These are phyloP conservation scores for Orthosia cruda DNA, from an alignment of 2,888 invertebrate genomes.

Conservation along the genomic window DNA sequence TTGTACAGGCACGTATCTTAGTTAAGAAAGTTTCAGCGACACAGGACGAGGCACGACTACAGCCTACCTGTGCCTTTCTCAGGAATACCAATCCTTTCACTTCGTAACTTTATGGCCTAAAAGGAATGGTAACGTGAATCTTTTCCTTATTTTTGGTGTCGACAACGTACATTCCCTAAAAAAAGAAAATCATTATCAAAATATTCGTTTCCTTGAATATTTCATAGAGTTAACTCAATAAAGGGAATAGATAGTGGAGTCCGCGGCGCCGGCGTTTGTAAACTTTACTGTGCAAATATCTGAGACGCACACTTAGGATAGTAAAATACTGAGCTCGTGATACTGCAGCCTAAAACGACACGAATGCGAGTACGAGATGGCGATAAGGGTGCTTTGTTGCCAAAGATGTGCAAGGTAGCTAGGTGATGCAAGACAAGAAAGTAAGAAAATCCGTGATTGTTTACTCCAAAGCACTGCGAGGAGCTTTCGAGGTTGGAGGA, in stretches of 20 bases:
- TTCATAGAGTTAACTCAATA: conserved; percentile 57
- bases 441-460: too few relatives aligned
- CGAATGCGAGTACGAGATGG: not conserved
- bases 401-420: too few relatives aligned
- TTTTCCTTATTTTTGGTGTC: conserved; percentile 17
- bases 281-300: conserved; percentile 51
- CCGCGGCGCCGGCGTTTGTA: conserved; percentile 46
- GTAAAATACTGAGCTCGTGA: conserved; percentile 39
- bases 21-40: conserved; percentile 22
- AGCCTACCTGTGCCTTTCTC: not conserved
- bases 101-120: conserved; percentile 6
- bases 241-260: conserved; percentile 54
- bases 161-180: conserved; percentile 11
- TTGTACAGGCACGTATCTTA: conserved; percentile 28
- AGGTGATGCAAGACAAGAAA: too few relatives aligned
- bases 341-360: conserved; percentile 20
- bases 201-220: conserved; percentile 58
- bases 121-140: not conserved
- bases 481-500: too few relatives aligned
- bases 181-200: conserved; percentile 54
- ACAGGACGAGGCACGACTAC: conserved; percentile 11
- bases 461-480: too few relatives aligned
- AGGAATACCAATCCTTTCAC: conserved; percentile 26
- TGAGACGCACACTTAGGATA: conserved; percentile 30
- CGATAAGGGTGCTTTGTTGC: not conserved